Conservation (phyloP, 2,113 vertebrate species). For the Trichechus manatus region DNA sequence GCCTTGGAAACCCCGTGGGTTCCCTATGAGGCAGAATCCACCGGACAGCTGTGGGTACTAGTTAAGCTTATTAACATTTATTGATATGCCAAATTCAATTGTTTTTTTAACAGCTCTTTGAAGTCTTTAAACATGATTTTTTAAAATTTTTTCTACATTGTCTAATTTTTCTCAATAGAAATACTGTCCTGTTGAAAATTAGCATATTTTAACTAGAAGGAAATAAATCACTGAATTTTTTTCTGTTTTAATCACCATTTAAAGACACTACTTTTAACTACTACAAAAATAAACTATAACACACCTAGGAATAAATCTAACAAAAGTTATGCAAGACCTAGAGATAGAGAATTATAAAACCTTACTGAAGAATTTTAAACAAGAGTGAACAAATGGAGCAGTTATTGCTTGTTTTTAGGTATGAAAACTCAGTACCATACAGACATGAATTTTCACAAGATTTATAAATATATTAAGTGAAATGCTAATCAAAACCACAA, state of each 20-base stretch:
- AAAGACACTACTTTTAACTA: not conserved
- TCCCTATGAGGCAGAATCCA: no score
- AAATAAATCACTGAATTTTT: not conserved
- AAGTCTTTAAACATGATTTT: not conserved
- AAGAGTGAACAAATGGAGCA: not conserved
- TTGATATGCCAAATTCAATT: no score
- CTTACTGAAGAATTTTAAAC: not conserved
- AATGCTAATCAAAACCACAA: not conserved
- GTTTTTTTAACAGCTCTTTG: not conserved
- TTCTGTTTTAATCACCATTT: not conserved
- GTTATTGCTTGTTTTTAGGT: no score
- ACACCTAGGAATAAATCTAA: not conserved
- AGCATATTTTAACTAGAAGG: not conserved
- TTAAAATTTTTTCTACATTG: not conserved
- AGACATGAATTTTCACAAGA: not conserved
- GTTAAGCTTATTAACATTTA: no score
- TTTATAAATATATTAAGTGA: not conserved
- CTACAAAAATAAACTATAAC: conserved; percentile 13
- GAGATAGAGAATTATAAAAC: not conserved
- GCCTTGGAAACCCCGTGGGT: no score
- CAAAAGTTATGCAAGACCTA: not conserved
- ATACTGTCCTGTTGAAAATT: not conserved
- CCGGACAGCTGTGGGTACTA: no score
- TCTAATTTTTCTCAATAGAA: not conserved
- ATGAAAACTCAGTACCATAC: not conserved